Base-by-base conservation (phyloP, 1,140 invertebrate genomes). In the Ostrea edulis region DNA sequence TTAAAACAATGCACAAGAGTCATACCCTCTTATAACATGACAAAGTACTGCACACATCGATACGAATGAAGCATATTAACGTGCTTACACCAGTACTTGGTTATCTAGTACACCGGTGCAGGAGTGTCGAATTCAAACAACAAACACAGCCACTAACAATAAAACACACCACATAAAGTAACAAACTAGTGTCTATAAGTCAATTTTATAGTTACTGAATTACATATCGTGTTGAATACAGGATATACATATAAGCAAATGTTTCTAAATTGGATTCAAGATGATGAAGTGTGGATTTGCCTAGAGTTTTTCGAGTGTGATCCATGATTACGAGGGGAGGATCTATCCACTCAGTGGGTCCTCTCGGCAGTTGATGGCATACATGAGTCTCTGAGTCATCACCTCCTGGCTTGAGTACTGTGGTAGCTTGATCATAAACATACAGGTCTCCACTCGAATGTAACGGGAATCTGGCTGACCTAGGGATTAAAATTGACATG, bases 361-460 rank as follows among this genome's bases (percentile, higher is more conserved):
- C 71, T 94, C 94, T 3, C 94, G 87, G 85, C 94, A 95, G 89
- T 94, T 91, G 87, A 95, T 94, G 83, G 95, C 94, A 90, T 95
- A 95, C 84, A 94, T 89, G 0, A 95, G 90, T 87, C 93, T 89
- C 81, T 95, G 92, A 17, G 90, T 92, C 94, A 95, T 95, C 2
- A 95, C 89, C 90, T 94, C 93, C 71, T 93, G 91, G 86, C 90
- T 90, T 11, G 93, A 93, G 88, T 95, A 95, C 91, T 95, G 94
- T 4, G 95, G 95, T 11, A 95, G 90, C 90, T 95, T 95, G 62
- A 95, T 92, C 94, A 95, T 95, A 86, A 95, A 95, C 94, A 95
- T 94, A 88, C 95, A 95, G 0, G 95, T 95, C 89, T 95, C 95
- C 17, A 94, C 94, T 55, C 95, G 90, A 53, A 95, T 94, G 88